phyloP scores from a whole-genome alignment of 2,797 vertebrate species.

The Masticophis lateralis region DNA sequence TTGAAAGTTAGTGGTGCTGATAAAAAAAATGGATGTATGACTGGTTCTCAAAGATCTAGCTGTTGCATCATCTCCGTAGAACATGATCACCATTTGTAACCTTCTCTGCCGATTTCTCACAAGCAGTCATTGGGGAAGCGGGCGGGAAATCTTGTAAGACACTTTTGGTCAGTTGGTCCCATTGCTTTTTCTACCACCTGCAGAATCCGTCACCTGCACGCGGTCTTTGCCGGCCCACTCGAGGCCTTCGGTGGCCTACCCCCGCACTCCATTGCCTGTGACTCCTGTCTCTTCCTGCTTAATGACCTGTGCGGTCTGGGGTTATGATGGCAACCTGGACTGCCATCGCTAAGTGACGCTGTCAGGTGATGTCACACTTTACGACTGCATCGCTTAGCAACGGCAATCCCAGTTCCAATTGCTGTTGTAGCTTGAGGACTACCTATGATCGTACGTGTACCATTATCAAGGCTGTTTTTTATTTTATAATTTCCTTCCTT shows the following conservation, averaged over 20 bases:
- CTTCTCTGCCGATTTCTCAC: neutral
- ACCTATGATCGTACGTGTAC: neutral
- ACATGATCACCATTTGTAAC: neutral
- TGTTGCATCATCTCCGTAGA: neutral
- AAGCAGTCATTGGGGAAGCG: neutral
- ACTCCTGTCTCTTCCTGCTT: neutral
- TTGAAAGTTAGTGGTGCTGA: neutral
- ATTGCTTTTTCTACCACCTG: neutral
- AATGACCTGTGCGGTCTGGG: neutral
- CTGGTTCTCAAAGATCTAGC: neutral
- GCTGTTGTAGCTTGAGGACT: neutral
- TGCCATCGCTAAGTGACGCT: neutral
- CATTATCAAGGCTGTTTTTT: neutral
- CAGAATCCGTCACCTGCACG: neutral
- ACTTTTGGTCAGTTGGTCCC: neutral
- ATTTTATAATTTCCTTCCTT: neutral
- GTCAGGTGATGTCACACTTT: neutral
- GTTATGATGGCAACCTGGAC: neutral
- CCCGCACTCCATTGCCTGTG: neutral
- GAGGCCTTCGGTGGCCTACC: neutral
- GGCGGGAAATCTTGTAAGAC: neutral
- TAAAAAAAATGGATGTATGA: neutral
- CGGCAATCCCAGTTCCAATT: neutral
- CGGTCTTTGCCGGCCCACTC: neutral
- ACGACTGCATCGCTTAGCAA: neutral